A percentile compares a stretch with the other conserved stretches of the same genome.
Evolutionary conservation across 64 coral and sea anemone genomes (phyloP).

Genomic region (Dendrophyllia cribrosa): DNA sequence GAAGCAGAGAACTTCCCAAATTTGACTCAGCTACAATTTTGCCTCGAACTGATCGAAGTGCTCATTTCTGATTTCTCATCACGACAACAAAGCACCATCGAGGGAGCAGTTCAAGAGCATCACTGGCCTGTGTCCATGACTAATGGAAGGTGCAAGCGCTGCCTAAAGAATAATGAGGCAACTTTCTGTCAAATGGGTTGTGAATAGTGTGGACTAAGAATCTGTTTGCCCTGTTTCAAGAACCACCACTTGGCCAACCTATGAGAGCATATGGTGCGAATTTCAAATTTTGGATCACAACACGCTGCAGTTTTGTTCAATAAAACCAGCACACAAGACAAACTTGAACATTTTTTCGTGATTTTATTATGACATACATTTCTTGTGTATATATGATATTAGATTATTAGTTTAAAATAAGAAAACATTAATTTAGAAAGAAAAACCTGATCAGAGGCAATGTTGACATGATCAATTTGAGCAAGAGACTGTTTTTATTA

Average conservation of each 20-base stretch:
- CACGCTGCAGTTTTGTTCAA: too few species aligned
- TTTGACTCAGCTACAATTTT: slow-evolving; percentile 51
- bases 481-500: too few species aligned
- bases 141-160: slow-evolving; percentile 56
- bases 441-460: too few species aligned
- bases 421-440: too few species aligned
- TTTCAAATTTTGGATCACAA: not conserved
- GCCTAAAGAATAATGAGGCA: slow-evolving; percentile 31
- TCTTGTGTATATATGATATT: too few species aligned
- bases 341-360: too few species aligned
- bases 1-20: slow-evolving; percentile 24
- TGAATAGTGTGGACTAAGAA: slow-evolving; percentile 8
- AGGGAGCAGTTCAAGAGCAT: slow-evolving; percentile 1
- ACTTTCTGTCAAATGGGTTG: slow-evolving; percentile 46
- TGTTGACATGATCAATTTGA: too few species aligned
- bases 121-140: slow-evolving; percentile 48
- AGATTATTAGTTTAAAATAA: too few species aligned
- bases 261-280: not conserved
- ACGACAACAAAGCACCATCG: not conserved
- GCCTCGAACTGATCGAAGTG: slow-evolving; percentile 25
- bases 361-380: too few species aligned
- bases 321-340: too few species aligned
- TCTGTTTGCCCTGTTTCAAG: slow-evolving; percentile 17
- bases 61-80: slow-evolving; percentile 32
- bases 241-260: not conserved